Percentiles rank a stretch among this genome's conserved stretches.
Evolutionary conservation across 2,888 invertebrate species (phyloP).

Genomic region (Drosophila borborema): DNA sequence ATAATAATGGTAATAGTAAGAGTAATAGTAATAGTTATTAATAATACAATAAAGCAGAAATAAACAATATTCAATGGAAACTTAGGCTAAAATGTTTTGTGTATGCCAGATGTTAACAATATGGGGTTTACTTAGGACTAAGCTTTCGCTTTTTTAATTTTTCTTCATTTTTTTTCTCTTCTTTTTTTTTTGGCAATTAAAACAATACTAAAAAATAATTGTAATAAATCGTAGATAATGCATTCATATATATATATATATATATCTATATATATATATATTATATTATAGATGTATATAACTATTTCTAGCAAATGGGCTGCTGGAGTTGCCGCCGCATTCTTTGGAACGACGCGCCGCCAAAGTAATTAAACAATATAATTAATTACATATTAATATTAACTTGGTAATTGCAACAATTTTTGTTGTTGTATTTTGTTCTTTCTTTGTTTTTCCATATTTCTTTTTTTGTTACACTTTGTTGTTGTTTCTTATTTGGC

Average conservation of each 20-base stretch:
- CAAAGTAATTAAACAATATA: constrained; percentile 44
- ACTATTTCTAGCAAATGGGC: constrained; percentile 60
- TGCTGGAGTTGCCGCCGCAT: constrained; percentile 36
- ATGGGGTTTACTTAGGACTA: constrained; percentile 23
- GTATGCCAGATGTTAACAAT: constrained; percentile 29
- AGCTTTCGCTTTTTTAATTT: constrained; percentile 7
- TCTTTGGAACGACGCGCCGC: constrained; percentile 55
- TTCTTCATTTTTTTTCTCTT: neutral
- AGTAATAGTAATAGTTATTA: constrained; percentile 5
- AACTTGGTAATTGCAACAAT: constrained; percentile 37
- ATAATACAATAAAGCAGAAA: constrained; percentile 8
- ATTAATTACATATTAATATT: constrained; percentile 38
- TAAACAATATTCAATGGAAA: constrained; percentile 5
- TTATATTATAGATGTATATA: constrained; percentile 37
- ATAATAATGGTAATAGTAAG: neutral
- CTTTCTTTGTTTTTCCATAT: neutral
- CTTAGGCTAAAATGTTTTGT: constrained; percentile 29
- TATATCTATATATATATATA: too few relatives aligned
- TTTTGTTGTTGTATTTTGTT: too few relatives aligned
- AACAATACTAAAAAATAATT: constrained; percentile 53
- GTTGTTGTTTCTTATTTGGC: constrained; percentile 28
- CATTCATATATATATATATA: constrained; percentile 6
- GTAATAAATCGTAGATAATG: constrained; percentile 29
- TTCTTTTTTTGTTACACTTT: neutral
- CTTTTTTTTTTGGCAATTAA: constrained; percentile 42